phyloP scores from a whole-genome alignment of 92 coral and sea anemone genomes.

The Pocillopora grandis region DNA sequence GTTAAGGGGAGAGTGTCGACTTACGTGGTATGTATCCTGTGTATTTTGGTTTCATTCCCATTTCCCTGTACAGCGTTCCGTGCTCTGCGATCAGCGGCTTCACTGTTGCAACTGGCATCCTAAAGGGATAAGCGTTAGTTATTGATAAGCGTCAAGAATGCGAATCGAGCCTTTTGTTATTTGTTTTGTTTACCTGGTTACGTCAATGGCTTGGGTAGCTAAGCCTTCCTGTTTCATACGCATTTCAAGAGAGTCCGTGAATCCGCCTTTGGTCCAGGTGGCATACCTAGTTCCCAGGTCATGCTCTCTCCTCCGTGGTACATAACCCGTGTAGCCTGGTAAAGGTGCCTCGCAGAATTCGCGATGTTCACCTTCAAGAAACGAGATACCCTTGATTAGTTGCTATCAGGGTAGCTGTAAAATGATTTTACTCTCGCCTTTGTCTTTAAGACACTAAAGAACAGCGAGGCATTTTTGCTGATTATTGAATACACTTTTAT shows the following conservation, averaged over 20 bases:
- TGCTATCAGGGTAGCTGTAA: no score
- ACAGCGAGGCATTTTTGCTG: no score
- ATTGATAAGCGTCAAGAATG: background rate
- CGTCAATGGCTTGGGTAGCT: constrained; percentile 73
- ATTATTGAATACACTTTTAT: no score
- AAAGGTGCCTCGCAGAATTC: constrained; percentile 88
- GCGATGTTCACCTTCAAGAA: constrained; percentile 78
- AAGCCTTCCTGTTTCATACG: constrained; percentile 81
- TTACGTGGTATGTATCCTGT: constrained; percentile 98
- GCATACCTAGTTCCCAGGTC: constrained; percentile 93
- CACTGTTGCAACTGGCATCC: constrained; percentile 64
- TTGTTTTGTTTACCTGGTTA: constrained; percentile 49
- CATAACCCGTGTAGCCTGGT: constrained; percentile 94
- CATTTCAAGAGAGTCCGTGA: constrained; percentile 80
- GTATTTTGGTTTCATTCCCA: constrained; percentile 95
- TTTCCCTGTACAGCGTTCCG: constrained; percentile 77
- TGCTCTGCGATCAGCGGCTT: constrained; percentile 62
- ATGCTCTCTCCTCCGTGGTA: constrained; percentile 85
- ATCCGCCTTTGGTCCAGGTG: constrained; percentile 84
- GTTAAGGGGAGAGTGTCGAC: constrained; percentile 30
- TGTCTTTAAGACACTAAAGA: no score
- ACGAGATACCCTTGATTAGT: background rate
- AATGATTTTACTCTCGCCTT: no score
- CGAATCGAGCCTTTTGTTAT: no score
- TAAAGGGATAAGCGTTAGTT: background rate